Conservation (phyloP, 2,888 invertebrate species). For the Diadromus collaris region DNA sequence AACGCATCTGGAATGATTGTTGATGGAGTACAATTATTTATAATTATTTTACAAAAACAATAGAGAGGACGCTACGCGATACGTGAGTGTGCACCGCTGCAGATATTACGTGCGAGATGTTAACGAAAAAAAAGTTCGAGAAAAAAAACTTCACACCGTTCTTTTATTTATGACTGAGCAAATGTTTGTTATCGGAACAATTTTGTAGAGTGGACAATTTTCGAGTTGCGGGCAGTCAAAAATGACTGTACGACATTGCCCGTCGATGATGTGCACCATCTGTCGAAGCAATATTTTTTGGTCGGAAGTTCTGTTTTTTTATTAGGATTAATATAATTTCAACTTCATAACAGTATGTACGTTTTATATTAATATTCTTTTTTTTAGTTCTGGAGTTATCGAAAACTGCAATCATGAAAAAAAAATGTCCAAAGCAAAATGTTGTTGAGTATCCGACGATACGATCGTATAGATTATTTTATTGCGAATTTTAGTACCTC, state of each 20-base stretch:
- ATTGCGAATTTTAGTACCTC: neutral
- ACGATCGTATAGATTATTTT: neutral
- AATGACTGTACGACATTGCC: neutral
- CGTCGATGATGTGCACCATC: neutral
- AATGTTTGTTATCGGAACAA: neutral
- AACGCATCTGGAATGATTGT: constrained; percentile 51
- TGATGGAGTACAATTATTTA: constrained; percentile 46
- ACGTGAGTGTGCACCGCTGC: constrained; percentile 22
- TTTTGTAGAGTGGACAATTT: neutral
- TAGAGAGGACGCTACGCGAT: constrained; percentile 21
- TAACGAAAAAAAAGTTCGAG: neutral
- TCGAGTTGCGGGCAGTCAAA: neutral
- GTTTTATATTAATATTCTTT: constrained; percentile 48
- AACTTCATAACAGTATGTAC: constrained; percentile 61
- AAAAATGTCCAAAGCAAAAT: neutral
- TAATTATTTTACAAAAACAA: constrained; percentile 53
- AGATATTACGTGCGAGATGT: neutral
- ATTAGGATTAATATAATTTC: constrained; percentile 80
- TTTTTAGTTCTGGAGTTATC: neutral
- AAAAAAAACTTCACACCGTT: neutral
- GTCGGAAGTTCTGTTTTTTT: constrained; percentile 52
- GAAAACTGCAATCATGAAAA: neutral
- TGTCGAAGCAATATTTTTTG: neutral
- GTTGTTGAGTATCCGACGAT: neutral
- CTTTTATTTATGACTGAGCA: neutral